Evolutionary conservation across 1,140 invertebrate species (phyloP).

Genomic region (Chymomyza costata): DNA sequence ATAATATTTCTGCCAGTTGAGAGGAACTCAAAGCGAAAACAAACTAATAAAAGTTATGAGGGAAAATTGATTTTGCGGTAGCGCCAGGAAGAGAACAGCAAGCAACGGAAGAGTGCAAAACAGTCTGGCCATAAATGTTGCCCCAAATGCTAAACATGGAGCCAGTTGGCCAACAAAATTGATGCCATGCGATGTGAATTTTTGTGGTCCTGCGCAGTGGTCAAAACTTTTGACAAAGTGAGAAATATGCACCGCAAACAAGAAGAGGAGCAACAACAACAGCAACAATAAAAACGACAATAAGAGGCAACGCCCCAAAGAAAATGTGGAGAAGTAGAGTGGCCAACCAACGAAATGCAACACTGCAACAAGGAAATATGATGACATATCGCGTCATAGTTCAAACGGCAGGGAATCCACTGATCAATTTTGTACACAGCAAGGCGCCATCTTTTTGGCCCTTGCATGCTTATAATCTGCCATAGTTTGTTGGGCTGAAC

Average conservation of each 20-base stretch:
- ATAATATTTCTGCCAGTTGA: slow-evolving; percentile 37
- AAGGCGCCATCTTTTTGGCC: slow-evolving; percentile 72
- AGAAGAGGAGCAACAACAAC: slow-evolving; percentile 16
- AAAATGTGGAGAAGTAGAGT: background rate
- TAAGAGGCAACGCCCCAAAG: slow-evolving; percentile 6
- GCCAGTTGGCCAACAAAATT: slow-evolving; percentile 24
- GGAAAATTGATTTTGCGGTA: slow-evolving; percentile 68
- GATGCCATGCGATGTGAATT: background rate
- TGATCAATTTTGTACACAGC: slow-evolving; percentile 75
- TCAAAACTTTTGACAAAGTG: slow-evolving; percentile 55
- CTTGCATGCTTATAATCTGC: no score
- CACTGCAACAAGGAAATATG: slow-evolving; percentile 66
- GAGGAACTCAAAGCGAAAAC: slow-evolving; percentile 12
- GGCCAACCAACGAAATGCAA: background rate
- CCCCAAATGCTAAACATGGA: slow-evolving; percentile 43
- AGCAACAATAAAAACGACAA: slow-evolving; percentile 1
- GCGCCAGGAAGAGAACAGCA: slow-evolving; percentile 9
- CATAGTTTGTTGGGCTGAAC: no score
- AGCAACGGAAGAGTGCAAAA: background rate
- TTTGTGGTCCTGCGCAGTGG: slow-evolving; percentile 42
- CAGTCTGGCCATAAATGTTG: slow-evolving; percentile 40
- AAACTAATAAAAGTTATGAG: slow-evolving; percentile 36
- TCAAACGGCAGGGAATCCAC: slow-evolving; percentile 75
- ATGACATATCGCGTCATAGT: slow-evolving; percentile 76
- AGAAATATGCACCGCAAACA: slow-evolving; percentile 54